A percentile compares a stretch with the other conserved stretches of the same genome.
Conservation (phyloP, 2,888 invertebrate genomes). For the Ichneumon xanthorius region DNA sequence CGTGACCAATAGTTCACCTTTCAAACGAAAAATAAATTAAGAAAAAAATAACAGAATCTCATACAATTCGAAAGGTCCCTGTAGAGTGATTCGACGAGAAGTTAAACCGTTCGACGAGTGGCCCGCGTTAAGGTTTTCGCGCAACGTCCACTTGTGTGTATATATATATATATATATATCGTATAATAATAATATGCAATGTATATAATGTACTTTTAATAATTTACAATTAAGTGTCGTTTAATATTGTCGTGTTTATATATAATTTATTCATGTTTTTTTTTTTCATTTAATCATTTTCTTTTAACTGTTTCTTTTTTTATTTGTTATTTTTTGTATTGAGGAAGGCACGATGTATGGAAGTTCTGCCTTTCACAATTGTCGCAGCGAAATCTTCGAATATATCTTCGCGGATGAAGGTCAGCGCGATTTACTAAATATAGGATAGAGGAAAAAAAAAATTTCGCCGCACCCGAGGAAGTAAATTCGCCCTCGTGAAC, state of each 20-base stretch:
- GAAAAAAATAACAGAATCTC: background rate
- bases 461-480: constrained; percentile 4
- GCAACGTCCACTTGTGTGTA: constrained; percentile 59
- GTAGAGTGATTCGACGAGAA: constrained; percentile 57
- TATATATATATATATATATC: constrained; percentile 50
- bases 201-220: constrained; percentile 57
- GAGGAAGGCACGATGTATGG: constrained; percentile 82
- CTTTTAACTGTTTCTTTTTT: constrained; percentile 39
- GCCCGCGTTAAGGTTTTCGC: constrained; percentile 48
- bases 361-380: constrained; percentile 78
- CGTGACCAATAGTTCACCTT: constrained; percentile 18
- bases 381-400: constrained; percentile 57
- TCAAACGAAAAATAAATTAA: background rate
- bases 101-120: constrained; percentile 52
- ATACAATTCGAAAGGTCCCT: constrained; percentile 56
- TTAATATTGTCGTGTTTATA: constrained; percentile 80
- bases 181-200: constrained; percentile 58
- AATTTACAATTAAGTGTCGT: constrained; percentile 61
- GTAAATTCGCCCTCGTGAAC: constrained; percentile 2
- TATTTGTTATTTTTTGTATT: constrained; percentile 64
- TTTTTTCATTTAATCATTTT: constrained; percentile 56
- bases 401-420: constrained; percentile 21
- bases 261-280: constrained; percentile 9
- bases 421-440: constrained; percentile 21
- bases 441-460: constrained; percentile 28